Conservation (phyloP, 2,113 vertebrate species). For the Hylia prasina region DNA sequence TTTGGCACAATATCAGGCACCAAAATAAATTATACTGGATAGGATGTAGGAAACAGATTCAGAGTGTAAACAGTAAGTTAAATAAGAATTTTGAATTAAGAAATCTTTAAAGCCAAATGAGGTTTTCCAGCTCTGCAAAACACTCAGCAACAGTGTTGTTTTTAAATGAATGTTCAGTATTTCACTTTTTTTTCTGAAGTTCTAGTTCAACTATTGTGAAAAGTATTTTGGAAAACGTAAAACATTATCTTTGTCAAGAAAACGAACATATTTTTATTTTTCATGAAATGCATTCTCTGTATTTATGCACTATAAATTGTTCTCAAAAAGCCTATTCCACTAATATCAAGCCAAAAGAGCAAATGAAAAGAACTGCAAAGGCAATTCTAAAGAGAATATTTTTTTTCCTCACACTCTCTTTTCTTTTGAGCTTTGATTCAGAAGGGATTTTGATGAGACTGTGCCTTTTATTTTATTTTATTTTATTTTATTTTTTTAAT, state of each 20-base stretch:
- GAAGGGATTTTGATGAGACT: not conserved
- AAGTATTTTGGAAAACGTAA: not conserved
- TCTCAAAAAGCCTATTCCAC: not conserved
- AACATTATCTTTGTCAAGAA: not conserved
- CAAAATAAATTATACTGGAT: constrained; percentile 44
- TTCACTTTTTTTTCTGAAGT: not conserved
- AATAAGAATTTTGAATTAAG: not conserved
- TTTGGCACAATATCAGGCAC: constrained; percentile 34
- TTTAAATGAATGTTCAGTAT: not conserved
- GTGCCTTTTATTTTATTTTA: too few relatives aligned
- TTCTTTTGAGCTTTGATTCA: not conserved
- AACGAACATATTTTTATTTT: not conserved
- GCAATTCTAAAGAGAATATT: not conserved
- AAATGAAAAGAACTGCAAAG: not conserved
- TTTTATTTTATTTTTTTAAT: too few relatives aligned
- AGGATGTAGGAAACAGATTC: constrained; percentile 11
- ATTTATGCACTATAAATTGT: not conserved
- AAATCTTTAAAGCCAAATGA: not conserved
- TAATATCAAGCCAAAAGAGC: not conserved
- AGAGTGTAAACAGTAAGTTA: not conserved
- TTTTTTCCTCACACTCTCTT: not conserved
- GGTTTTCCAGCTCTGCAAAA: not conserved
- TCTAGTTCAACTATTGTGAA: not conserved
- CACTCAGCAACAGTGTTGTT: not conserved
- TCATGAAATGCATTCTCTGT: not conserved